Conservation (phyloP, 2,797 vertebrate genomes). For the Cichlasoma orientale region DNA sequence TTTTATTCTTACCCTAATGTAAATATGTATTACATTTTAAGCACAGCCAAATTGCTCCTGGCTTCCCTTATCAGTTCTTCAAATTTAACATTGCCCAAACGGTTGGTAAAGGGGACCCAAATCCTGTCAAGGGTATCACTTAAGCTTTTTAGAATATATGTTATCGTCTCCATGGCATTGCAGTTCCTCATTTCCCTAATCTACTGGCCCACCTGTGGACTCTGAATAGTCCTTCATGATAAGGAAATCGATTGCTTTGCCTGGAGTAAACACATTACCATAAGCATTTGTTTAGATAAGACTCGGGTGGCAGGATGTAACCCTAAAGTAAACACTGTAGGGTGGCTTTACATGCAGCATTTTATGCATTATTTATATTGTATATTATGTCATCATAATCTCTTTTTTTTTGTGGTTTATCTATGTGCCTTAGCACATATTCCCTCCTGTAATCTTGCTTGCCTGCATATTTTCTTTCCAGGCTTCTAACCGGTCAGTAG, state of each 20-base stretch:
- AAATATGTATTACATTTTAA: not conserved
- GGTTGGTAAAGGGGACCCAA: not conserved
- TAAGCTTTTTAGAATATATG: not conserved
- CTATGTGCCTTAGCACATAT: not conserved
- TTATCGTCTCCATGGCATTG: not conserved
- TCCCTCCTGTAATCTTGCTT: not conserved
- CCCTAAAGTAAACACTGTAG: not conserved
- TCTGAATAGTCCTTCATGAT: not conserved
- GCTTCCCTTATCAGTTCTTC: not conserved
- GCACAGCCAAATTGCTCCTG: not conserved
- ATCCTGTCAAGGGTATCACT: not conserved
- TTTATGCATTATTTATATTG: not conserved
- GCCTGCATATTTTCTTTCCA: not conserved
- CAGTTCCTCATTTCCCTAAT: not conserved
- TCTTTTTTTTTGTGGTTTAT: not conserved
- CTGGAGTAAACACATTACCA: slow-evolving; percentile 5
- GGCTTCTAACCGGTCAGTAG: not conserved
- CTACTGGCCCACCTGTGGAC: not conserved
- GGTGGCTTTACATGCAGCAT: not conserved
- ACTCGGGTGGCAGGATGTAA: not conserved
- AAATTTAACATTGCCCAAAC: not conserved
- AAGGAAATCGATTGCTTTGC: not conserved
- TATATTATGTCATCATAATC: not conserved
- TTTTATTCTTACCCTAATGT: not conserved
- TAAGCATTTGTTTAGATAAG: not conserved